Conservation (phyloP, 1,140 invertebrate genomes). For the Oncopodura yosiiana region DNA sequence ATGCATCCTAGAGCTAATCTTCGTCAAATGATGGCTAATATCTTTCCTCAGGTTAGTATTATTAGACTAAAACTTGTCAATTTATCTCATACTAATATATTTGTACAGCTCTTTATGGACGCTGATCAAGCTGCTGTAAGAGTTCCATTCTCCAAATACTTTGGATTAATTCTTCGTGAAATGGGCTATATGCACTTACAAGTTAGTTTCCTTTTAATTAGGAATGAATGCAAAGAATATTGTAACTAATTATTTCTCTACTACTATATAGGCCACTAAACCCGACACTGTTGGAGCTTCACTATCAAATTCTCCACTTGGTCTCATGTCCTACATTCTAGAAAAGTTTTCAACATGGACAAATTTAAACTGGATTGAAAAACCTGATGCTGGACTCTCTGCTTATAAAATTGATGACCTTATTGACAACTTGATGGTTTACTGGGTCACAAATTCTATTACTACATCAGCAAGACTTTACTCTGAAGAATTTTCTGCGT, state of each 20-base stretch:
- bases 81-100: too few relatives aligned
- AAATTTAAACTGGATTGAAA: not conserved
- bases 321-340: not conserved
- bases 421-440: conserved; percentile 47
- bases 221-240: too few relatives aligned
- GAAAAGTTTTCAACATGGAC: not conserved
- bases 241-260: too few relatives aligned
- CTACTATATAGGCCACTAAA: conserved; percentile 22
- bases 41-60: conserved; percentile 49
- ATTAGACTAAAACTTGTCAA: conserved; percentile 46
- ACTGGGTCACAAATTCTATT: conserved; percentile 43
- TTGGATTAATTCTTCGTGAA: conserved; percentile 51
- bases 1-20: conserved; percentile 37
- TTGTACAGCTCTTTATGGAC: conserved; percentile 1
- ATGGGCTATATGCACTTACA: conserved; percentile 58
- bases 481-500: conserved; percentile 33
- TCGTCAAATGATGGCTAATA: conserved; percentile 45
- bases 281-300: conserved; percentile 17
- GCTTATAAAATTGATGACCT: conserved; percentile 46
- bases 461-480: conserved; percentile 41
- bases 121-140: not conserved
- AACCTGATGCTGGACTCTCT: conserved; percentile 40
- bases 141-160: conserved; percentile 48
- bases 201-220: too few relatives aligned
- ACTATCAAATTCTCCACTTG: not conserved